Base-by-base conservation (phyloP, 2,113 vertebrate genomes). In the Carettochelys insculpta region DNA sequence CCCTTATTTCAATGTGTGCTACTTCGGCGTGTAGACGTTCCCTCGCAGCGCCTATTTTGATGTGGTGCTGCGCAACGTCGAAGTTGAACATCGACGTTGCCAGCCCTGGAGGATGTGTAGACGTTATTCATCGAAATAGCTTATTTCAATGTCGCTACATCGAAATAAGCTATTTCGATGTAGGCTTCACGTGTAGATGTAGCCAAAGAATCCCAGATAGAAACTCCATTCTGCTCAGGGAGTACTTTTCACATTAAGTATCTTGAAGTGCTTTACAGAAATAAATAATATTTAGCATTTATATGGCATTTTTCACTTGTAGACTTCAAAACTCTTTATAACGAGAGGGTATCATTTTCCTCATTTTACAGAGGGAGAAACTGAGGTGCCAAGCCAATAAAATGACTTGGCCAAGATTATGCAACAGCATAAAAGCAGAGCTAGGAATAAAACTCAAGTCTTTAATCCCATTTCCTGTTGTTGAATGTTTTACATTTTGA, bases 241-340 rank as follows among this genome's bases (percentile, higher is more conserved):
- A 71, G 9, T 14, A 56, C 71, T 38, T 75, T 31, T 84, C 56
- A 87, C 84, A 61, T 4, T 4, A 91, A 50, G 52, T 86, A 47
- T 56, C 83, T 84, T 38, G 50, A 82, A 84, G 90, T 68, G 75
- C 89, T 88, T 81, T 77, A 14, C 29, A 75, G 34, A 90, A 84
- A 81, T 86, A 29, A 56, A 56, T 81, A 56, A 54, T 16, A 43
- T 76, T 71, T 71, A 68, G 65, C 29, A 58, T 83, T 83, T 43
- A 50, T 80, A 61, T 90, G 80, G 86, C 24, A 27, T 81, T 94
- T 76, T 87, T 47, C 43, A 82, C 48, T 27, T 75, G 5, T 85
- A 75, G 75, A 81, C 79, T 80, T 77, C 71, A 77, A 93, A 68
- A 92, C 41, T 92, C 87, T 92, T 76, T 86, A 89, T 45, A 78